phyloP scores from a whole-genome alignment of 2,888 invertebrate species.

The Philopedon plagiatum region DNA sequence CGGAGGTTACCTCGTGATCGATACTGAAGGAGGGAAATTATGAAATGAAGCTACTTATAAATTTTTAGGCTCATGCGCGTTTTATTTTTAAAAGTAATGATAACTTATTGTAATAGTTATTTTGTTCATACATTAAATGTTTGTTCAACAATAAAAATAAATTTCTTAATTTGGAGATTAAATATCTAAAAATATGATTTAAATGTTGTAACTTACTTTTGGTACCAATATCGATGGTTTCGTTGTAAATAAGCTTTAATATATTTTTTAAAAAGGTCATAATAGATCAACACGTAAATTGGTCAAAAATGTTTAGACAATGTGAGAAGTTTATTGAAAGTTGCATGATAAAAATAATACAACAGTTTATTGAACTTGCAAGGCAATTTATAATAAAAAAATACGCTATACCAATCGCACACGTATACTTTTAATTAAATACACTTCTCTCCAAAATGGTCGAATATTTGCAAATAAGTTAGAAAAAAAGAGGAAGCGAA shows the following conservation, averaged over 20 bases:
- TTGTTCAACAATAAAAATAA: slow-evolving; percentile 7
- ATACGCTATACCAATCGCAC: too few relatives aligned
- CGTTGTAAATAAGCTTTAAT: neutral
- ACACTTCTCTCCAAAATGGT: too few relatives aligned
- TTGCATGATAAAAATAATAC: neutral
- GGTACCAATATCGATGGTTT: neutral
- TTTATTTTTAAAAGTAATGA: neutral
- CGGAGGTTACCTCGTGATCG: slow-evolving; percentile 10
- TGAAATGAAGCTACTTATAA: neutral
- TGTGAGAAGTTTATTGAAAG: neutral
- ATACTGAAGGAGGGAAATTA: slow-evolving; percentile 15
- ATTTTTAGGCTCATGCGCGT: slow-evolving; percentile 27
- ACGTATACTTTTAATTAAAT: too few relatives aligned
- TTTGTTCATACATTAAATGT: neutral
- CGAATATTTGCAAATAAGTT: too few relatives aligned
- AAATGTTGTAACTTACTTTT: slow-evolving; percentile 2
- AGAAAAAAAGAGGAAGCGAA: too few relatives aligned
- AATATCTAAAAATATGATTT: neutral
- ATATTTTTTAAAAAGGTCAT: neutral
- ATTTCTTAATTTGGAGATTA: slow-evolving; percentile 9
- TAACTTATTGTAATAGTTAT: neutral
- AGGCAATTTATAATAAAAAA: too few relatives aligned
- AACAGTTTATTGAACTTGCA: neutral
- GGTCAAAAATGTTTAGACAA: neutral
- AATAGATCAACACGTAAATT: neutral